phyloP scores from a whole-genome alignment of 2,888 invertebrate genomes.

The Notodonta dromedarius region DNA sequence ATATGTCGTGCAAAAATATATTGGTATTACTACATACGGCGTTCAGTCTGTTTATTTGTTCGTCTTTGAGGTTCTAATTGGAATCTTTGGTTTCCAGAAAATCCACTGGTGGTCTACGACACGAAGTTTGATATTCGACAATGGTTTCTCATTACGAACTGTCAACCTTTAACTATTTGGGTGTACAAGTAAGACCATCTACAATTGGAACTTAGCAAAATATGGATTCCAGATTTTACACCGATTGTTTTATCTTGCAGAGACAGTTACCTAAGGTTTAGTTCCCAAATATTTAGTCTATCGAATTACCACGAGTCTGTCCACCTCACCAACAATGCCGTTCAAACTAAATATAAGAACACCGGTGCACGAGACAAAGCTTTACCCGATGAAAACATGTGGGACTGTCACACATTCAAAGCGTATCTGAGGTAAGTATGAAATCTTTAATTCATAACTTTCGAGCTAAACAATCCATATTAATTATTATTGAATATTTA shows the following conservation, averaged over 20 bases:
- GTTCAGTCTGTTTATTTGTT: neutral
- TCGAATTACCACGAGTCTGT: slow-evolving; percentile 96
- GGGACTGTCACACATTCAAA: slow-evolving; percentile 94
- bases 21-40: slow-evolving; percentile 86
- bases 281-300: slow-evolving; percentile 94
- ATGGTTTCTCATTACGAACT: slow-evolving; percentile 96
- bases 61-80: neutral
- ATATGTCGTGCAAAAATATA: slow-evolving; percentile 98
- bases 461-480: neutral
- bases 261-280: slow-evolving; percentile 96
- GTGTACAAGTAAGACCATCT: slow-evolving; percentile 89
- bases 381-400: slow-evolving; percentile 96
- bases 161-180: slow-evolving; percentile 96
- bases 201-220: neutral
- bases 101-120: slow-evolving; percentile 93
- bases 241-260: slow-evolving; percentile 67
- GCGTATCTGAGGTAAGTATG: slow-evolving; percentile 84
- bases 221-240: neutral
- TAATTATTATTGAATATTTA: slow-evolving; percentile 43
- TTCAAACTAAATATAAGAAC: slow-evolving; percentile 94
- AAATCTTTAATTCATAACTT: neutral
- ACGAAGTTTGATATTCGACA: slow-evolving; percentile 98
- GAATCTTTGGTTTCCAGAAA: slow-evolving; percentile 85
- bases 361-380: slow-evolving; percentile 87
- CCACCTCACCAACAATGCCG: slow-evolving; percentile 96